A percentile compares a stretch with the other conserved stretches of the same genome.
Conservation (phyloP, 2,888 invertebrate genomes). For the Hypomecis punctinalis region DNA sequence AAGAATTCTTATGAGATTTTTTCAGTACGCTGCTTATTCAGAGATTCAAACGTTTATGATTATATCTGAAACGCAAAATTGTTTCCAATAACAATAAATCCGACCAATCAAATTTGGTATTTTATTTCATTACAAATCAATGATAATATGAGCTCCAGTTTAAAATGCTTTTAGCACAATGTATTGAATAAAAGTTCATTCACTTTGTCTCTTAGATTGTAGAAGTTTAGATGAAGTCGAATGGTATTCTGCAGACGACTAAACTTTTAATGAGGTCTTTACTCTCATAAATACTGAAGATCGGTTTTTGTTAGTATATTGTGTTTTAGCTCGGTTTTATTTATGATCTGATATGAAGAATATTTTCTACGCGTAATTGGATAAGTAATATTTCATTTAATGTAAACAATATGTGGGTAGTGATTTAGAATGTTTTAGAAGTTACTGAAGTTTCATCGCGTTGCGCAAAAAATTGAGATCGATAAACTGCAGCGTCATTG, state of each 20-base stretch:
- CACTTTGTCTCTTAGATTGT: slow-evolving; percentile 11
- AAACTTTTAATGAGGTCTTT: slow-evolving; percentile 20
- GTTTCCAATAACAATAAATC: slow-evolving; percentile 15
- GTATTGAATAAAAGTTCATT: slow-evolving; percentile 22
- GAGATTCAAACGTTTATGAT: neutral
- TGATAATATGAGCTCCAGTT: slow-evolving; percentile 20
- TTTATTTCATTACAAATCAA: slow-evolving; percentile 20
- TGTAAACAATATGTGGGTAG: too few species aligned
- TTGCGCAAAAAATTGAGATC: slow-evolving; percentile 13
- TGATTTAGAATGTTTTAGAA: too few species aligned
- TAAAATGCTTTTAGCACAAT: slow-evolving; percentile 9
- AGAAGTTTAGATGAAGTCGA: slow-evolving; percentile 1
- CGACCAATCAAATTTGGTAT: slow-evolving; percentile 5
- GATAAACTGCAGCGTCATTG: slow-evolving; percentile 15
- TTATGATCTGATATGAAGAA: neutral
- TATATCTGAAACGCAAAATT: slow-evolving; percentile 3
- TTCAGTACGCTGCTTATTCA: neutral
- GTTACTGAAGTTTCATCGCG: neutral
- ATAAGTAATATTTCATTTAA: too few species aligned
- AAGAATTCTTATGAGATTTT: neutral
- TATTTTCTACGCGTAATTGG: neutral
- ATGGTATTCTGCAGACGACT: slow-evolving; percentile 1
- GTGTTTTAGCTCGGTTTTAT: too few species aligned
- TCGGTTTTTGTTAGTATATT: neutral
- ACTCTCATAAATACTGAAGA: neutral